phyloP scores from a whole-genome alignment of 1,140 invertebrate genomes.

The Megathymus violae region DNA sequence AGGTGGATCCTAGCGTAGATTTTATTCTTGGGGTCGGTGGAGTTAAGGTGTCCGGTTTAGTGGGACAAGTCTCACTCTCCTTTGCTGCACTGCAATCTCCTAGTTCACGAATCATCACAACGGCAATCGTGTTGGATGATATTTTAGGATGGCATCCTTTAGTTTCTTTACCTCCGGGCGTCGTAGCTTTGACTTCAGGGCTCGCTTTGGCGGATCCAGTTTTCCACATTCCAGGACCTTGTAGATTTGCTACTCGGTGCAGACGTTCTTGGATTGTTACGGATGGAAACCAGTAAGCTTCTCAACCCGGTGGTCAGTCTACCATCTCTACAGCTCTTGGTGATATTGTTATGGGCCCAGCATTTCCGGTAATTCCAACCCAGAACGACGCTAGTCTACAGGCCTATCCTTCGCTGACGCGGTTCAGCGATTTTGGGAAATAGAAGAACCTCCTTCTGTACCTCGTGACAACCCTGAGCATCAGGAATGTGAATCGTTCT shows the following conservation, averaged over 20 bases:
- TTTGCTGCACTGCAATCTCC: conserved; percentile 12
- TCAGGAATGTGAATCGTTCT: conserved; percentile 45
- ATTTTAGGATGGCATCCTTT: conserved; percentile 7
- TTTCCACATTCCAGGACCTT: conserved; percentile 19
- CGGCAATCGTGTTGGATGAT: conserved; percentile 7
- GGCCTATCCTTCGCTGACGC: conserved; percentile 27
- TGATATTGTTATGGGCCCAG: conserved; percentile 12
- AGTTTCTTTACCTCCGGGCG: conserved; percentile 1
- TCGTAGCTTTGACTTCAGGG: conserved; percentile 3
- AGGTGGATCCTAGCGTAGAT: conserved; percentile 4
- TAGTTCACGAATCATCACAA: neutral
- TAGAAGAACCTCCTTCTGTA: conserved; percentile 42
- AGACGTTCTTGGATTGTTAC: conserved; percentile 25
- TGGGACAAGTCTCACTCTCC: conserved; percentile 16
- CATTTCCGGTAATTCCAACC: neutral
- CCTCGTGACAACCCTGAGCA: conserved; percentile 44
- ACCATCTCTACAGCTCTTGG: conserved; percentile 3
- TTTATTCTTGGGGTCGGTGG: conserved; percentile 19
- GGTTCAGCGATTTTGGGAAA: conserved; percentile 50
- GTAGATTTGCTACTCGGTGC: conserved; percentile 28
- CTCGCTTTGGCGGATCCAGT: conserved; percentile 18
- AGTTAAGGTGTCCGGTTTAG: conserved; percentile 16
- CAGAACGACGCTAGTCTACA: neutral
- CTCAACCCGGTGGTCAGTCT: conserved; percentile 13
- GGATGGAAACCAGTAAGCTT: conserved; percentile 8